Conservation (phyloP, 1,140 invertebrate genomes). For the Calliopsis andreniformis region DNA sequence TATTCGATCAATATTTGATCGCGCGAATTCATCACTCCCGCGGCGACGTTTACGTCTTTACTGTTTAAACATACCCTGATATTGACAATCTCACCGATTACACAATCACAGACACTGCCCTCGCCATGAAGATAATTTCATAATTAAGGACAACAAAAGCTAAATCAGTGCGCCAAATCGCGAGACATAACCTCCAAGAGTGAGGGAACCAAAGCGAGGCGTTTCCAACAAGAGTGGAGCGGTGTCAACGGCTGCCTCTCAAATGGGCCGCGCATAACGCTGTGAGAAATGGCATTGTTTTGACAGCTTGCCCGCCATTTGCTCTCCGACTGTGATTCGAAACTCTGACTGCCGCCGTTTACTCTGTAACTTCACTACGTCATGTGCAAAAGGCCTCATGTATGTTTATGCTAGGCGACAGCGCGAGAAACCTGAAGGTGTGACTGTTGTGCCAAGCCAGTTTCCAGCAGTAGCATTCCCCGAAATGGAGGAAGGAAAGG, state of each 20-base stretch:
- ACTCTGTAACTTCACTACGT: conserved; percentile 23
- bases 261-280: conserved; percentile 75
- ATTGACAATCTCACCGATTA: no score
- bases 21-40: neutral
- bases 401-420: no score
- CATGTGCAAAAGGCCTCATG: conserved; percentile 1
- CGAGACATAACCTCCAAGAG: conserved; percentile 21
- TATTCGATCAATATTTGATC: conserved; percentile 10
- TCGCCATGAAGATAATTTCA: no score
- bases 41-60: neutral
- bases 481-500: no score
- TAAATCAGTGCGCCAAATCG: conserved; percentile 40
- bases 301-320: conserved; percentile 70
- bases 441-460: no score
- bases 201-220: conserved; percentile 55
- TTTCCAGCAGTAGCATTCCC: no score
- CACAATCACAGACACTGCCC: no score
- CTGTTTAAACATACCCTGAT: no score
- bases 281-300: conserved; percentile 77
- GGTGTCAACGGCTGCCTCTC: conserved; percentile 56
- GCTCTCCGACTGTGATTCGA: conserved; percentile 22
- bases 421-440: no score
- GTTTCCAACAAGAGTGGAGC: conserved; percentile 52
- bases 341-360: conserved; percentile 19
- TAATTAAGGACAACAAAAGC: no score